These are phyloP conservation scores for Marmota flaviventris DNA, from an alignment of 2,113 vertebrate species.

Conservation along the genomic window DNA sequence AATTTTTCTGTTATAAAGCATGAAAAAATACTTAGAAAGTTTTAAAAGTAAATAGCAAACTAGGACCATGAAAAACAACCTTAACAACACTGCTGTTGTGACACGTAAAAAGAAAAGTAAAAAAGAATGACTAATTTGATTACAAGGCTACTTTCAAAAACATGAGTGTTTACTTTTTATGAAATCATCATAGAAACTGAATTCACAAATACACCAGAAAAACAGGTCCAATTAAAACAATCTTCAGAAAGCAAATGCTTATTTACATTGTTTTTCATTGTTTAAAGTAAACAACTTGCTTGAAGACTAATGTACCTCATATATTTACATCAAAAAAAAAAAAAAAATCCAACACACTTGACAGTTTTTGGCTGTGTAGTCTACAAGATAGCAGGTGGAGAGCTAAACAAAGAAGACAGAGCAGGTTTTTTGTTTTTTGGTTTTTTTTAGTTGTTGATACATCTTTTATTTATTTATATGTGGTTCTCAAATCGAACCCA, in stretches of 20 bases:
- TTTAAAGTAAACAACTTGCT: background rate
- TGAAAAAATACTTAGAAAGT: background rate
- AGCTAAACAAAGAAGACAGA: background rate
- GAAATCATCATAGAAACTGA: background rate
- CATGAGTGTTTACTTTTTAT: constrained; percentile 10
- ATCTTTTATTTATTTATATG: too few relatives aligned
- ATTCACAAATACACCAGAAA: constrained; percentile 35
- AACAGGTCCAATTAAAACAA: background rate
- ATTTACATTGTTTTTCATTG: background rate
- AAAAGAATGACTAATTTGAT: constrained; percentile 9
- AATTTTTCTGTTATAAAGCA: constrained; percentile 52
- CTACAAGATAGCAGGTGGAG: background rate
- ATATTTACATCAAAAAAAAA: background rate
- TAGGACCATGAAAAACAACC: constrained; percentile 36
- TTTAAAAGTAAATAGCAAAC: constrained; percentile 31
- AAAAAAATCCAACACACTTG: background rate
- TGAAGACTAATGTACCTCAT: background rate
- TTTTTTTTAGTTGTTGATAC: too few relatives aligned
- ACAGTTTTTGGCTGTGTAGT: background rate
- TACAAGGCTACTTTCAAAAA: background rate
- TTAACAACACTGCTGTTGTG: background rate
- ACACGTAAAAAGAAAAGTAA: background rate
- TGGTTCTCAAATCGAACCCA: too few relatives aligned
- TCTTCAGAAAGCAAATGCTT: background rate
- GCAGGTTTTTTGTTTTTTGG: too few relatives aligned